These are phyloP conservation scores for Coleophora deauratella DNA, from an alignment of 2,888 invertebrate species.

Conservation along the genomic window DNA sequence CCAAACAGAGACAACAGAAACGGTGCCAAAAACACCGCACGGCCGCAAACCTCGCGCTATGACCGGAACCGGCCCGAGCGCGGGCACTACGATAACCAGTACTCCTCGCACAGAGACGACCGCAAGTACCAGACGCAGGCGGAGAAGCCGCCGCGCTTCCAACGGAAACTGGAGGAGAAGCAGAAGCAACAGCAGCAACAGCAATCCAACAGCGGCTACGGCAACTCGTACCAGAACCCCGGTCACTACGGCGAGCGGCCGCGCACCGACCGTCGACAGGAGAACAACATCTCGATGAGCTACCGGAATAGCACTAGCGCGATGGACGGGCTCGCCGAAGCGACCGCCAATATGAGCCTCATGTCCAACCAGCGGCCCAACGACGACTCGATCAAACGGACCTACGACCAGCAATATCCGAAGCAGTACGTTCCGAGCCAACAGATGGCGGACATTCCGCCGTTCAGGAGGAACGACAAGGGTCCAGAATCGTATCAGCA, in stretches of 20 bases:
- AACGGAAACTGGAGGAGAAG: constrained; percentile 68
- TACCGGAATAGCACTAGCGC: constrained; percentile 35
- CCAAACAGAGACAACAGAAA: constrained; percentile 43
- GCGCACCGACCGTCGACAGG: constrained; percentile 15
- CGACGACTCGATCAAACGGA: constrained; percentile 29
- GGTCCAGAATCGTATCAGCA: constrained; percentile 16
- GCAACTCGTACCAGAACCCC: constrained; percentile 42
- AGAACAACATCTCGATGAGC: constrained; percentile 13
- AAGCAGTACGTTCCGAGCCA: constrained; percentile 36
- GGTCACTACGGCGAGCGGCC: constrained; percentile 45
- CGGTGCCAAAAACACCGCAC: constrained; percentile 40
- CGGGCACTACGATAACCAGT: constrained; percentile 50
- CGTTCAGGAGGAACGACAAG: constrained; percentile 33
- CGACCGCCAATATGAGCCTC: constrained; percentile 46
- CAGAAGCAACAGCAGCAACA: constrained; percentile 49
- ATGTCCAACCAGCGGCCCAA: constrained; percentile 33
- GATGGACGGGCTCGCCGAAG: constrained; percentile 52
- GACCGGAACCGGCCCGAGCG: constrained; percentile 49
- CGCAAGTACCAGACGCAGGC: constrained; percentile 58
- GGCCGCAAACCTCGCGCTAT: constrained; percentile 46
- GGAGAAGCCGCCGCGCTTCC: constrained; percentile 77
- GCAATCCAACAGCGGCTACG: constrained; percentile 26
- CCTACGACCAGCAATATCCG: constrained; percentile 31
- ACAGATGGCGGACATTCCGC: constrained; percentile 37
- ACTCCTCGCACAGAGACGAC: constrained; percentile 44